phyloP scores from a whole-genome alignment of 2,888 invertebrate genomes.

The Caenorhabditis virilis region DNA sequence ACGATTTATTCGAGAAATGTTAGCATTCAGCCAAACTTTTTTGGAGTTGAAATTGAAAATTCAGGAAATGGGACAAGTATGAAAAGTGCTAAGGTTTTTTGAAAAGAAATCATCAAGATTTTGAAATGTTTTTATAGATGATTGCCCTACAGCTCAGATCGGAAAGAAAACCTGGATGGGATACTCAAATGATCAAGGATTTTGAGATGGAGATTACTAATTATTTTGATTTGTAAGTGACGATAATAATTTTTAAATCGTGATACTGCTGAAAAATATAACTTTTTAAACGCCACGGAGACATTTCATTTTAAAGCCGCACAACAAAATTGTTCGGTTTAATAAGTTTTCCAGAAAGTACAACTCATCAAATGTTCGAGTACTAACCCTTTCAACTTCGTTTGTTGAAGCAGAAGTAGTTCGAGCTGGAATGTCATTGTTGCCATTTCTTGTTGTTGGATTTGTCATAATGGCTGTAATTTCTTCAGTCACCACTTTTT shows the following conservation, averaged over 20 bases:
- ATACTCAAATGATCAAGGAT: constrained; percentile 54
- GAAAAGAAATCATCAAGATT: constrained; percentile 35
- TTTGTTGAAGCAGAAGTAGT: constrained; percentile 64
- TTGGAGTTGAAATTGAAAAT: constrained; percentile 55
- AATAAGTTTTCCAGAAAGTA: constrained; percentile 50
- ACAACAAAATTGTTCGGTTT: background rate
- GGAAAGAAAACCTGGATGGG: constrained; percentile 62
- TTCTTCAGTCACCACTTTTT: constrained; percentile 53
- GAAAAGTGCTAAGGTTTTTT: constrained; percentile 1
- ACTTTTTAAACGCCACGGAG: background rate
- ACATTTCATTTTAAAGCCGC: background rate
- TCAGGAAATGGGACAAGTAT: constrained; percentile 1
- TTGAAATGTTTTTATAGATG: constrained; percentile 19
- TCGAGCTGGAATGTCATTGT: constrained; percentile 52
- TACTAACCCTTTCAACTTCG: constrained; percentile 61
- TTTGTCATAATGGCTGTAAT: constrained; percentile 60
- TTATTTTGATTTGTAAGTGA: constrained; percentile 54
- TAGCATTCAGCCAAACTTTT: constrained; percentile 63
- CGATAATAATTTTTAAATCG: background rate
- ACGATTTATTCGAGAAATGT: constrained; percentile 58
- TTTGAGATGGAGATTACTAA: constrained; percentile 60
- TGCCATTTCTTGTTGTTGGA: constrained; percentile 60
- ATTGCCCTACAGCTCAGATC: constrained; percentile 58
- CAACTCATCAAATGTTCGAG: constrained; percentile 47
- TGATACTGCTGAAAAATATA: background rate